Conservation (phyloP, 1,140 invertebrate species). For the Aphelinus atriplicis region DNA sequence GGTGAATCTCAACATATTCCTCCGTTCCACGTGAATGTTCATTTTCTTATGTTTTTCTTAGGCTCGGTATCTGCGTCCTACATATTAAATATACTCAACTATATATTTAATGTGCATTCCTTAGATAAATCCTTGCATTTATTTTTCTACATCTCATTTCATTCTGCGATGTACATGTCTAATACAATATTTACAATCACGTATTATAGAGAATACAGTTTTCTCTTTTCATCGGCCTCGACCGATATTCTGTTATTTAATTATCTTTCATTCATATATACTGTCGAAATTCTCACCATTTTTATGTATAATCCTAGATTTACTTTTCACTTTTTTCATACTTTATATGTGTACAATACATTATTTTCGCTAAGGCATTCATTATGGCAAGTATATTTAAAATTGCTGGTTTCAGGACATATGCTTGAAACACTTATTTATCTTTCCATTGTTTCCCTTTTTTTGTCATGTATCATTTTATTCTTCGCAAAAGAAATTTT, state of each 20-base stretch:
- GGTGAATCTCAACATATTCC: slow-evolving; percentile 43
- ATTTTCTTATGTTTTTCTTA: slow-evolving; percentile 20
- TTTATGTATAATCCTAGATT: slow-evolving; percentile 13
- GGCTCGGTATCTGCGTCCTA: slow-evolving; percentile 18
- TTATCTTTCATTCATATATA: too few relatives aligned
- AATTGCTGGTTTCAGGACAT: slow-evolving; percentile 45
- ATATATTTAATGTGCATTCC: too few relatives aligned
- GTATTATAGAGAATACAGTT: slow-evolving; percentile 21
- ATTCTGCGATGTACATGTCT: background rate
- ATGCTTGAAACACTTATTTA: slow-evolving; percentile 32
- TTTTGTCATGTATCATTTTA: background rate
- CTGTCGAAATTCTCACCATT: too few relatives aligned
- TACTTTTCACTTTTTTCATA: slow-evolving; percentile 47
- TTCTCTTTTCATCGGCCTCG: slow-evolving; percentile 4
- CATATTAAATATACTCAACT: slow-evolving; percentile 44
- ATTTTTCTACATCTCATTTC: slow-evolving; percentile 14
- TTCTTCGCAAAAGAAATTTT: too few relatives aligned
- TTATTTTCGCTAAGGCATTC: slow-evolving; percentile 58
- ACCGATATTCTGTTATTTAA: background rate
- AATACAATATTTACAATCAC: slow-evolving; percentile 44
- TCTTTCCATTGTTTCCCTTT: background rate
- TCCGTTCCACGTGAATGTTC: slow-evolving; percentile 37
- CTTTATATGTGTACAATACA: slow-evolving; percentile 49
- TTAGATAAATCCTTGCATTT: slow-evolving; percentile 6
- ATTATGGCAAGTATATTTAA: slow-evolving; percentile 54